Percentiles rank a stretch among this genome's conserved stretches.
phyloP scores from a whole-genome alignment of 2,888 invertebrate species.

The Cordilura impudica region DNA sequence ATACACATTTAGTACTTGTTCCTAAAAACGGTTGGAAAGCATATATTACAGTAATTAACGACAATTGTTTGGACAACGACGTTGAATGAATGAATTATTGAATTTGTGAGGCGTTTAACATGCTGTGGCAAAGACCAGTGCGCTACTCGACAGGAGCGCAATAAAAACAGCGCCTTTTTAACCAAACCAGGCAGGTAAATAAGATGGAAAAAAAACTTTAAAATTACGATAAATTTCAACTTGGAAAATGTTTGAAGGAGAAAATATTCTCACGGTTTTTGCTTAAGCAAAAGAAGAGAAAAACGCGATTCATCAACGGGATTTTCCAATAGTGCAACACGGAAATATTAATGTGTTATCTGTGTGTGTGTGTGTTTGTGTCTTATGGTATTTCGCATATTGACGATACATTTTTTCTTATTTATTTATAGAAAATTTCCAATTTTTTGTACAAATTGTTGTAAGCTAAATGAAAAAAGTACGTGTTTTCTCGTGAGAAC shows the following conservation, averaged over 20 bases:
- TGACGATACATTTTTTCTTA: constrained; percentile 41
- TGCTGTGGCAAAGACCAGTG: constrained; percentile 52
- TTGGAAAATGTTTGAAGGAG: constrained; percentile 15
- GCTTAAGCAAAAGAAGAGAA: neutral
- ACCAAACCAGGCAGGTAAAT: constrained; percentile 4
- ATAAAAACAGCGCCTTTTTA: constrained; percentile 61
- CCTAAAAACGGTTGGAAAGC: constrained; percentile 46
- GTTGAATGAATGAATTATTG: constrained; percentile 31
- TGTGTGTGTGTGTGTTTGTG: neutral
- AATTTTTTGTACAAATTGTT: constrained; percentile 28
- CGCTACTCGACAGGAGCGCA: constrained; percentile 66
- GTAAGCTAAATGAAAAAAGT: neutral
- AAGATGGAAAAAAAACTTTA: neutral
- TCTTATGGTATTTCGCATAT: constrained; percentile 46
- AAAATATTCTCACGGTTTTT: constrained; percentile 70
- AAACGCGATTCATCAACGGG: constrained; percentile 56
- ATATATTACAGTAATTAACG: constrained; percentile 64
- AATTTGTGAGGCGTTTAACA: constrained; percentile 56
- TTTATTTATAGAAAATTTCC: constrained; percentile 36
- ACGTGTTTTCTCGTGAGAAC: constrained; percentile 41
- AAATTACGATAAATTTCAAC: constrained; percentile 27
- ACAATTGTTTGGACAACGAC: constrained; percentile 53
- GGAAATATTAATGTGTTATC: constrained; percentile 29
- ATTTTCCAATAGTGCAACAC: constrained; percentile 63
- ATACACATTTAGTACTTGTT: constrained; percentile 28